Conservation (phyloP, 2,797 vertebrate species). For the Coccyzus lansbergi region DNA sequence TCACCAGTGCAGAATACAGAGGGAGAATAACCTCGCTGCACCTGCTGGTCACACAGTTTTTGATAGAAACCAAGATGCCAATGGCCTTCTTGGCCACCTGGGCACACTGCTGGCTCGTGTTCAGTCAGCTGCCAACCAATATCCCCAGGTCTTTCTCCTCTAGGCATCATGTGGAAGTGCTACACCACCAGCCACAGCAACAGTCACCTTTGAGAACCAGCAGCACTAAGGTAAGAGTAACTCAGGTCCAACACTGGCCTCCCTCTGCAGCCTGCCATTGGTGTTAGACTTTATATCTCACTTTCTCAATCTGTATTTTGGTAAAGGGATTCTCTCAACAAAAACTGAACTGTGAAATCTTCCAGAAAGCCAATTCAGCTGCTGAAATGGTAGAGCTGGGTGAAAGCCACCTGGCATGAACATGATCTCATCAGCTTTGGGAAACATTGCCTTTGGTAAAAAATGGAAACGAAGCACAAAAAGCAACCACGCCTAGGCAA, state of each 20-base stretch:
- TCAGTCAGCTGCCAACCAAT: too few species aligned
- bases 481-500: not conserved
- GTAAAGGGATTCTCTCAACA: not conserved
- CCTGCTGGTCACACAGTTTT: too few species aligned
- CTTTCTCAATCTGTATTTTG: not conserved
- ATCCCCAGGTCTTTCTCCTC: too few species aligned
- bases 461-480: not conserved
- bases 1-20: too few species aligned
- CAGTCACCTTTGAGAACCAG: not conserved
- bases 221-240: not conserved
- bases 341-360: conserved; percentile 16
- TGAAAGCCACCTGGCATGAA: not conserved
- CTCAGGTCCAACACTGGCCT: not conserved
- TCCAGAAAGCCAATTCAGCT: not conserved
- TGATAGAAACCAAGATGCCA: too few species aligned
- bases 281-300: not conserved
- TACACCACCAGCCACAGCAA: not conserved
- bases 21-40: too few species aligned
- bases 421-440: not conserved
- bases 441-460: not conserved
- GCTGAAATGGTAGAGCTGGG: not conserved
- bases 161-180: not conserved
- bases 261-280: not conserved
- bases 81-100: too few species aligned
- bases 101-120: too few species aligned